Conservation (phyloP, 2,888 invertebrate genomes). For the Cremastinae sp. region DNA sequence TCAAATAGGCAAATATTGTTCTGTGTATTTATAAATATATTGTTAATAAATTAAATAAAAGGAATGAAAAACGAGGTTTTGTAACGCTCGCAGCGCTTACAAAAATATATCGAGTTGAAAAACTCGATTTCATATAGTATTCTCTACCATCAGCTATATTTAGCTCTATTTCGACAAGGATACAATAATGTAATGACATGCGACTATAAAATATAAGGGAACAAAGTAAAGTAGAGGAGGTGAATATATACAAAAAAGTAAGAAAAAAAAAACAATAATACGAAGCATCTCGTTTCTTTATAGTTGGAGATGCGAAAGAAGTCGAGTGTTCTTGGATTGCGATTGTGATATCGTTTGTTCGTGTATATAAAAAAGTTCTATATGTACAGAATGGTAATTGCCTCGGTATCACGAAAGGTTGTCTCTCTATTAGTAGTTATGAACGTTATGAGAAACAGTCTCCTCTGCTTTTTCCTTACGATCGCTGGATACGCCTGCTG, state of each 20-base stretch:
- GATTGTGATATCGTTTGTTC: conserved; percentile 21
- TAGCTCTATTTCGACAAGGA: conserved; percentile 25
- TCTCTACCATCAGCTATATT: no score
- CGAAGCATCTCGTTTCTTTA: conserved; percentile 16
- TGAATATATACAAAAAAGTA: conserved; percentile 23
- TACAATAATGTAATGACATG: no score
- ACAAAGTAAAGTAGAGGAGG: no score
- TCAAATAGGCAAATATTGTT: background rate
- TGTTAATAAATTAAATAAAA: conserved; percentile 50
- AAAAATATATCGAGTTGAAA: background rate
- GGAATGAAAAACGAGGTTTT: conserved; percentile 2
- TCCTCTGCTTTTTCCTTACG: conserved; percentile 40
- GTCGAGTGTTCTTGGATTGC: conserved; percentile 37
- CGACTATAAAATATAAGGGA: no score
- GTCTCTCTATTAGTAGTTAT: conserved; percentile 60
- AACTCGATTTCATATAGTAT: no score
- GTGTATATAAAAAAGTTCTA: conserved; percentile 18
- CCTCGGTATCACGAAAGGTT: conserved; percentile 48
- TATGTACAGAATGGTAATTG: conserved; percentile 41
- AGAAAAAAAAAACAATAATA: background rate
- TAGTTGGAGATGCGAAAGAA: conserved; percentile 6
- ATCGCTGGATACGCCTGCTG: conserved; percentile 42
- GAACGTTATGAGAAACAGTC: conserved; percentile 53
- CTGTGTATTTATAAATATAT: conserved; percentile 31
- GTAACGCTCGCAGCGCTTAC: background rate